Evolutionary conservation across 1,140 invertebrate species (phyloP), one percentile per base, ranked within the genome.

Genomic region (Tetramorium simillimum): DNA sequence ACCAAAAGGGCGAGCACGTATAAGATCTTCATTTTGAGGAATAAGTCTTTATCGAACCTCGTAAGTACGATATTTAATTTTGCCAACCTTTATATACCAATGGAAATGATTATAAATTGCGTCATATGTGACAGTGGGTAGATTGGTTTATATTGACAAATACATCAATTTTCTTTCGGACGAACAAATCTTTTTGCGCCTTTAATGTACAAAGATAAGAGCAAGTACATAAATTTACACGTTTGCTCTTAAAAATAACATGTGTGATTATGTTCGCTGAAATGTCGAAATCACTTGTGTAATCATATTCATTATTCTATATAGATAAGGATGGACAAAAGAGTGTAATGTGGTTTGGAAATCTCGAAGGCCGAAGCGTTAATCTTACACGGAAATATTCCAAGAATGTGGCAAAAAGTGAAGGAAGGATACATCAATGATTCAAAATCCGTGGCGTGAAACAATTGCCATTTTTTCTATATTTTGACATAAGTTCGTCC

Each of bases 341-440:
- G 65, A 3, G 87, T 18, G 43, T 73, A 84, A 6, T 18, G 70
- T 0, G 6, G 16, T 53, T 63, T 89, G 0, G 89, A 92, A n/a
- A 65, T 2, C 6, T 21, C n/a, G 0, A 92, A 89, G 7, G 3
- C 69, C 0, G 49, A 3, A 0, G 80, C 18, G 16, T 7, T 58
- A 0, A 84, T 73, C 33, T 86, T 89, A 72, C 88, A 92, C 1
- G 92, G 88, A 24, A 92, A 89, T 2, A 90, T 3, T 24, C 92
- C 92, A 3, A 82, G 63, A 4, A 93, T 33, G 5, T 63, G 49
- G 1, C 49, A 88, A 4, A 92, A 21, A 5, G 73, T 69, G 12
- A 93, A 85, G 18, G 37, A 88, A 0, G 89, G 89, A 5, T 58
- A 33, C 82, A 93, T 90, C 9, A 65, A 40, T 3, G 63, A 65